Evolutionary conservation across 2,888 invertebrate genomes (phyloP).

Genomic region (Calameuta idolon): DNA sequence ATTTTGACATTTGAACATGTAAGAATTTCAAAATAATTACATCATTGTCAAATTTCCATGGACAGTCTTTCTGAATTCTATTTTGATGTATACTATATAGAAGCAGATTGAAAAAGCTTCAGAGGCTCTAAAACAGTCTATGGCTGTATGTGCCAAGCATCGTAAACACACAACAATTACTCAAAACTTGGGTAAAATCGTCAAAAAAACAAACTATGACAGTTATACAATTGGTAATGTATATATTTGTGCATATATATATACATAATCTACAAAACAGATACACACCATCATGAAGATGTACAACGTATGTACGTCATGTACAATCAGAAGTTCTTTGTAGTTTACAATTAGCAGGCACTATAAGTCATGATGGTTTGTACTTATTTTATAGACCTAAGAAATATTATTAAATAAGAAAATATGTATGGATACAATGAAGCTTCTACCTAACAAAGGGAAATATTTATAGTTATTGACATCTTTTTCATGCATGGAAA

Average conservation of each 20-base stretch:
- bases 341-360: not conserved
- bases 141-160: conserved; percentile 81
- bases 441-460: too few species aligned
- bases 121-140: conserved; percentile 80
- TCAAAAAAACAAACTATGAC: conserved; percentile 81
- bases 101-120: conserved; percentile 80
- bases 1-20: conserved; percentile 90
- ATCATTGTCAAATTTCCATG: not conserved
- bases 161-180: conserved; percentile 79
- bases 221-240: conserved; percentile 75
- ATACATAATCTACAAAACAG: too few species aligned
- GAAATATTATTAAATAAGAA: too few species aligned
- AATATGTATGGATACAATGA: too few species aligned
- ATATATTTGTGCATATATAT: not conserved
- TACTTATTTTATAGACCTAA: too few species aligned
- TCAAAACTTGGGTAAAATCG: conserved; percentile 85
- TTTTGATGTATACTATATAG: conserved; percentile 32
- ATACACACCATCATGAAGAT: too few species aligned
- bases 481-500: too few species aligned
- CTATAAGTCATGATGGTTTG: not conserved
- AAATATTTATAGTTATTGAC: too few species aligned
- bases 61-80: not conserved
- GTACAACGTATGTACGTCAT: too few species aligned
- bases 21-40: conserved; percentile 15
- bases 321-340: not conserved